Evolutionary conservation across 2,888 invertebrate genomes (phyloP).

Genomic region (Cryptocheilus praepositus): DNA sequence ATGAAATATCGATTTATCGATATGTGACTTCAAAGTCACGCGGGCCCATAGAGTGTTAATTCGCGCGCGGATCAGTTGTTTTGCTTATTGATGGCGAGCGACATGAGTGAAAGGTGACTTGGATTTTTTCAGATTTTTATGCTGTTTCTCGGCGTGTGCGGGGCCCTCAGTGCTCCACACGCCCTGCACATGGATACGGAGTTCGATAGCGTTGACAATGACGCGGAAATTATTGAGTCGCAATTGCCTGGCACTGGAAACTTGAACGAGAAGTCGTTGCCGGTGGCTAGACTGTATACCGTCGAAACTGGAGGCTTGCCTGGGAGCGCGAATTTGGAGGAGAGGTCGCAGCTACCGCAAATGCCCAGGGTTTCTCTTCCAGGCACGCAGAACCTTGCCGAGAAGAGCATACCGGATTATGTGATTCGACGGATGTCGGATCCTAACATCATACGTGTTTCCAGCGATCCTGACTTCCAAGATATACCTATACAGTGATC

Average conservation of each 20-base stretch:
- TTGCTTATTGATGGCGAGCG: too few relatives aligned
- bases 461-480: constrained; percentile 15
- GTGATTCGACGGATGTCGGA: constrained; percentile 21
- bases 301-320: constrained; percentile 19
- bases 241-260: constrained; percentile 59
- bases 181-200: constrained; percentile 26
- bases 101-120: too few relatives aligned
- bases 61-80: too few relatives aligned
- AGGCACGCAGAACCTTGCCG: constrained; percentile 56
- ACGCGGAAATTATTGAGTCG: constrained; percentile 47
- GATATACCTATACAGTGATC: constrained; percentile 13
- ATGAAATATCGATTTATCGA: too few relatives aligned
- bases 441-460: constrained; percentile 4
- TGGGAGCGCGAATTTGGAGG: constrained; percentile 47
- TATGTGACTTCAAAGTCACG: too few relatives aligned
- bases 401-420: constrained; percentile 60
- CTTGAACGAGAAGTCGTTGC: constrained; percentile 59
- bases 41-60: too few relatives aligned
- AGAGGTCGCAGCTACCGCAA: constrained; percentile 44
- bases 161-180: constrained; percentile 37
- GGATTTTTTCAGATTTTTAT: constrained; percentile 48
- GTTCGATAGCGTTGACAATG: constrained; percentile 40
- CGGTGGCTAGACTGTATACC: constrained; percentile 49
- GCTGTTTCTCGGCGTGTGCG: constrained; percentile 47
- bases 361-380: constrained; percentile 33